A percentile compares a stretch with the other conserved stretches of the same genome.
These are phyloP conservation scores for Asbolus verrucosus DNA, from an alignment of 1,140 invertebrate species.

Conservation along the genomic window DNA sequence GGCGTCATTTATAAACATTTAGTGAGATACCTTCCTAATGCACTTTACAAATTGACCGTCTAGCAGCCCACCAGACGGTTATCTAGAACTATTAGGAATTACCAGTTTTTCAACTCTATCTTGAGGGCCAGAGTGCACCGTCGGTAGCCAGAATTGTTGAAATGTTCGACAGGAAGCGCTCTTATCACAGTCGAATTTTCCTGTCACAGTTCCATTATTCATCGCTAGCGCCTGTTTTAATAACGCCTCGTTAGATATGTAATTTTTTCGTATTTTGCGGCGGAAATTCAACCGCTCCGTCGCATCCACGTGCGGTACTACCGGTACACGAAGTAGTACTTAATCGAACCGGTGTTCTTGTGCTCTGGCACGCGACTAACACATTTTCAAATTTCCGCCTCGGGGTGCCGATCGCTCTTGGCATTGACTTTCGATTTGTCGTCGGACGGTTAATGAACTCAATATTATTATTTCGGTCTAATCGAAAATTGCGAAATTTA, in stretches of 20 bases:
- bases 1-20: slow-evolving; percentile 46
- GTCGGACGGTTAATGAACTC: slow-evolving; percentile 24
- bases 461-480: slow-evolving; percentile 27
- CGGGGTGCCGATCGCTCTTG: slow-evolving; percentile 20
- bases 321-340: slow-evolving; percentile 40
- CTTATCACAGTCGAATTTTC: slow-evolving; percentile 24
- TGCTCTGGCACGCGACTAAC: slow-evolving; percentile 33
- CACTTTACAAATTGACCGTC: slow-evolving; percentile 41
- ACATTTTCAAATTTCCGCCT: too few species aligned
- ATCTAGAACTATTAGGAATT: slow-evolving; percentile 44
- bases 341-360: slow-evolving; percentile 36
- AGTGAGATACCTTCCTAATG: slow-evolving; percentile 43
- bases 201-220: slow-evolving; percentile 23
- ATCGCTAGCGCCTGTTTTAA: slow-evolving; percentile 14
- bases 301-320: slow-evolving; percentile 32
- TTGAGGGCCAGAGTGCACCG: background rate
- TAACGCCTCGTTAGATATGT: background rate
- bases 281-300: slow-evolving; percentile 17
- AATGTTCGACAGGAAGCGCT: slow-evolving; percentile 24
- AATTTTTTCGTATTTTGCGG: background rate
- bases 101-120: slow-evolving; percentile 43
- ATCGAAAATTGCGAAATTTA: too few species aligned
- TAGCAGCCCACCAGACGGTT: slow-evolving; percentile 27
- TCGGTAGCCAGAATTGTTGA: slow-evolving; percentile 8
- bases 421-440: slow-evolving; percentile 26